Conservation (phyloP, 2,797 vertebrate genomes). For the Sandelia bainsii region DNA sequence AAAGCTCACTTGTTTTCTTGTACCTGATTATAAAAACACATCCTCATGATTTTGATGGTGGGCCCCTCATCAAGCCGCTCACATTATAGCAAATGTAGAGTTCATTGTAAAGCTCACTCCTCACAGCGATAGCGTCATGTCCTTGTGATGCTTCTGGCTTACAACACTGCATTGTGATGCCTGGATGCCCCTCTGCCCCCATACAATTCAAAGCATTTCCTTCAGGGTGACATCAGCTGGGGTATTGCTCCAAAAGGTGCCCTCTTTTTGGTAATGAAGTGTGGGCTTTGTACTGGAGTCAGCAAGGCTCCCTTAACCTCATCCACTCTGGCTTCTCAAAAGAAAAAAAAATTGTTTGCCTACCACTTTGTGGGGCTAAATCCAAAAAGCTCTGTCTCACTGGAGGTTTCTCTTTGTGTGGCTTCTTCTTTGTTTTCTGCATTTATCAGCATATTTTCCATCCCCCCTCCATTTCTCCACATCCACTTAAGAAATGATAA, state of each 20-base stretch:
- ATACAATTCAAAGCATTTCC: slow-evolving; percentile 85
- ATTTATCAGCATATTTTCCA: slow-evolving; percentile 66
- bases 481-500: slow-evolving; percentile 65
- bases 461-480: slow-evolving; percentile 42
- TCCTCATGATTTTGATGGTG: slow-evolving; percentile 47
- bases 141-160: slow-evolving; percentile 54
- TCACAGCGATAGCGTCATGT: slow-evolving; percentile 71
- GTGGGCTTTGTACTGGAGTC: slow-evolving; percentile 25
- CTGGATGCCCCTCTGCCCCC: slow-evolving; percentile 78
- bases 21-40: slow-evolving; percentile 54
- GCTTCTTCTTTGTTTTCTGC: slow-evolving; percentile 46
- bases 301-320: slow-evolving; percentile 8
- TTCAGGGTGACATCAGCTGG: slow-evolving; percentile 82
- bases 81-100: slow-evolving; percentile 42
- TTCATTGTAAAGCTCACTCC: slow-evolving; percentile 62
- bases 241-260: slow-evolving; percentile 48
- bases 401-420: slow-evolving; percentile 62
- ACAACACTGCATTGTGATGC: slow-evolving; percentile 80
- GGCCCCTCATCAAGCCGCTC: slow-evolving; percentile 56
- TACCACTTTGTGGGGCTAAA: slow-evolving; percentile 34
- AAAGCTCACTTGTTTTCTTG: slow-evolving; percentile 29
- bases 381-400: slow-evolving; percentile 52
- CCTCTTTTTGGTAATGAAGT: slow-evolving; percentile 38
- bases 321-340: neutral
- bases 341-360: neutral